Evolutionary conservation across 1,140 invertebrate species (phyloP).

Genomic region (Rhysida immarginata): DNA sequence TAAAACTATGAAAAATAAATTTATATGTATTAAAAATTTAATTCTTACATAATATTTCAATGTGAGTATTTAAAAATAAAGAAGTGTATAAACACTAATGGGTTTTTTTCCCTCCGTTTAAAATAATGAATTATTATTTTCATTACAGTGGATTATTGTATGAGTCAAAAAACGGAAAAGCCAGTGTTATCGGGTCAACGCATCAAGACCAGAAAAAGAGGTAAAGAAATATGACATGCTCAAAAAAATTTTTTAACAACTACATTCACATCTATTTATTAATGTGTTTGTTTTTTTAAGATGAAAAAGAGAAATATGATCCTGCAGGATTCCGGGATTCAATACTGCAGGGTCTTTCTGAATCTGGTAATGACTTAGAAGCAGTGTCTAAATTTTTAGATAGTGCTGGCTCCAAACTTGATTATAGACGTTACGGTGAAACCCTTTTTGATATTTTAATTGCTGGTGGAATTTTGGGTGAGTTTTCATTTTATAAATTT

Average conservation of each 20-base stretch:
- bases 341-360: slow-evolving; percentile 81
- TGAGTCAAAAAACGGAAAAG: slow-evolving; percentile 99
- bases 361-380: slow-evolving; percentile 79
- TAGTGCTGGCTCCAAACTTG: slow-evolving; percentile 80
- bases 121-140: slow-evolving; percentile 23
- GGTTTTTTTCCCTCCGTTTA: too few species aligned
- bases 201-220: slow-evolving; percentile 99
- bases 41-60: too few species aligned
- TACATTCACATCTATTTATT: too few species aligned
- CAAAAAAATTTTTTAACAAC: too few species aligned
- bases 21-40: too few species aligned
- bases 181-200: slow-evolving; percentile 98
- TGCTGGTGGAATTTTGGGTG: slow-evolving; percentile 75
- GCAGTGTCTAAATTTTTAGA: slow-evolving; percentile 88
- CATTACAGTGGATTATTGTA: slow-evolving; percentile 85
- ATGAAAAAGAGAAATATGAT: slow-evolving; percentile 99
- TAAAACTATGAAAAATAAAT: too few species aligned
- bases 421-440: slow-evolving; percentile 94
- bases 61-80: too few species aligned
- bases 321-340: slow-evolving; percentile 91
- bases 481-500: too few species aligned
- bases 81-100: too few species aligned
- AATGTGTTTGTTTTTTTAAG: slow-evolving; percentile 37
- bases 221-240: too few species aligned
- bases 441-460: slow-evolving; percentile 94